phyloP scores from a whole-genome alignment of 2,797 vertebrate genomes.

The Myotis myotis region DNA sequence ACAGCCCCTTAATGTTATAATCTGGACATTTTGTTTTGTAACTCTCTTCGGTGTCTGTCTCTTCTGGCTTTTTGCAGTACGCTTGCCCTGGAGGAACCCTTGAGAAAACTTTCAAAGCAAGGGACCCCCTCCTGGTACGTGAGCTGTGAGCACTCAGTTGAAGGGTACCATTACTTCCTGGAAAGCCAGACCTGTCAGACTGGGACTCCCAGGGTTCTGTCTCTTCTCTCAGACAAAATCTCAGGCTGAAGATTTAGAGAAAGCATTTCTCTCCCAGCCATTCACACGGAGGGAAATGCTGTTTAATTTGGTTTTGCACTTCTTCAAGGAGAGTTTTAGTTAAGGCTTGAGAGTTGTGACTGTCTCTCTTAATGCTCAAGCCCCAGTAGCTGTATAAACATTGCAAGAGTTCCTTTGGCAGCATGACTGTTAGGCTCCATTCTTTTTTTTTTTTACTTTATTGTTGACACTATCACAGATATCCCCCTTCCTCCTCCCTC shows the following conservation, averaged over 20 bases:
- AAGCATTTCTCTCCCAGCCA: background rate
- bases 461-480: background rate
- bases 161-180: background rate
- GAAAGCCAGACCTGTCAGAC: background rate
- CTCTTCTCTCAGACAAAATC: background rate
- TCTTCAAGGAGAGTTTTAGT: background rate
- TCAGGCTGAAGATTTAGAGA: background rate
- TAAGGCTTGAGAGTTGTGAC: background rate
- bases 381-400: background rate
- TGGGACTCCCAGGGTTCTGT: background rate
- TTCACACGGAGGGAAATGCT: background rate
- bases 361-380: background rate
- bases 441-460: background rate
- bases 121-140: background rate
- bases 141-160: background rate
- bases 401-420: background rate
- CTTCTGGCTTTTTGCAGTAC: background rate
- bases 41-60: background rate
- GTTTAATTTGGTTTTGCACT: background rate
- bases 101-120: background rate
- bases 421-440: background rate
- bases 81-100: background rate
- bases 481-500: background rate
- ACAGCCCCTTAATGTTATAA: background rate
- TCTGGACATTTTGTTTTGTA: conserved; percentile 10